Percentiles rank a stretch among this genome's conserved stretches.
Conservation (phyloP, 1,140 invertebrate genomes). For the Drosophila parabipectinata region DNA sequence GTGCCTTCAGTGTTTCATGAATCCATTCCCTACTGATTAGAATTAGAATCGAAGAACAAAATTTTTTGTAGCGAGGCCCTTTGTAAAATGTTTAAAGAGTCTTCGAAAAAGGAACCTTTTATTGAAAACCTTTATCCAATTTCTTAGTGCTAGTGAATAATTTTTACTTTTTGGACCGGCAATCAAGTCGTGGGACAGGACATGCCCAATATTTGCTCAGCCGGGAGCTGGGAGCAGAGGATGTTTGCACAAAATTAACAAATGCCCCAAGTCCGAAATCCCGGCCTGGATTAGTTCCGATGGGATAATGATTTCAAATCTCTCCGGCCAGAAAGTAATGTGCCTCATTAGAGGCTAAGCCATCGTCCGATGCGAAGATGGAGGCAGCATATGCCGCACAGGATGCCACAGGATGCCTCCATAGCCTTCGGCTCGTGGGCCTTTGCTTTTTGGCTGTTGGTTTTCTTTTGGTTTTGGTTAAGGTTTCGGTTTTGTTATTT, state of each 20-base stretch:
- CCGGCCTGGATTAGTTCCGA: conserved; percentile 64
- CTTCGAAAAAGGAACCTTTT: too few relatives aligned
- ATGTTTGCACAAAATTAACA: conserved; percentile 74
- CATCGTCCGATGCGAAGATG: conserved; percentile 20
- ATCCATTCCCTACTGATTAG: too few relatives aligned
- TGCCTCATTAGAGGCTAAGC: conserved; percentile 77
- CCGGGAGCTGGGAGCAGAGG: conserved; percentile 29
- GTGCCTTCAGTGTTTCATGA: too few relatives aligned
- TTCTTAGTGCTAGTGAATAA: not conserved
- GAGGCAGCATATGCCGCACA: conserved; percentile 4
- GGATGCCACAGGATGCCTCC: not conserved
- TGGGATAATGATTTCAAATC: conserved; percentile 81
- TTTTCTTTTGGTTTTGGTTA: too few relatives aligned
- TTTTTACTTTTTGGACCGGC: not conserved
- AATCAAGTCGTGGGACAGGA: not conserved
- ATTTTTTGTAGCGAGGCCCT: too few relatives aligned
- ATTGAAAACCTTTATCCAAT: too few relatives aligned
- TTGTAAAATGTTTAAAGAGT: too few relatives aligned
- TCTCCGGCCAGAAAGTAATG: conserved; percentile 74
- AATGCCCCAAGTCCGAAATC: conserved; percentile 26
- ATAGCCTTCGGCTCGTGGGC: conserved; percentile 22
- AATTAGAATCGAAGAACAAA: too few relatives aligned
- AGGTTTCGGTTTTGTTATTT: too few relatives aligned
- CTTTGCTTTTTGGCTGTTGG: too few relatives aligned
- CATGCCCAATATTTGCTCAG: conserved; percentile 52